Base-by-base conservation (phyloP, 2,888 invertebrate genomes). In the Synanthedon tipuliformis region DNA sequence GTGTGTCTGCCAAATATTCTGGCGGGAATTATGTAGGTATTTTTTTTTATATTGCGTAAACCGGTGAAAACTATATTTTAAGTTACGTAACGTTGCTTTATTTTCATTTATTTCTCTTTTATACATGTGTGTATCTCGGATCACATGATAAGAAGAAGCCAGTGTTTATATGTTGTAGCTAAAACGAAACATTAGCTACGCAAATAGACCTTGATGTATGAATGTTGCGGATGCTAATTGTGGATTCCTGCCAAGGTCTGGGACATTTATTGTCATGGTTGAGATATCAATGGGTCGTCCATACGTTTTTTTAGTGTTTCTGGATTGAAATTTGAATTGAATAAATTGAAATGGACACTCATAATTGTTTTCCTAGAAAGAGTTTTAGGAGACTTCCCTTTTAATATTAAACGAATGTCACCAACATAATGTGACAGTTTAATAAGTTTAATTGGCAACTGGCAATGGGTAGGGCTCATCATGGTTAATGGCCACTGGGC, bases 241-340 rank as follows among this genome's bases (percentile, higher is more conserved):
- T 84, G 82, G 83, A 81, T 76, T 74, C 69, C 73, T 88, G 84
- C 84, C 84, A 85, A 86, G 81, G 84, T 83, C 81, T 79, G 71
- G 77, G 78, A 54, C 72, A 63, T 52, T 52, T 73, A 73, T 73
- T 81, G 75, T 77, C 72, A 74, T 52, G 63, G 73, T 65, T 65
- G 62, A 59, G 60, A 55, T 65, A 59, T 61, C 63, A 55, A 62
- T 61, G 45, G 45, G 15, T 15, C 13, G 4, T 15, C 45, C 10
- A 34, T 34, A 34, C 5, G 34, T 5, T 34, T 34, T 34, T 34
- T 34, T 34, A 34, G 5, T 56, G 12, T 15, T 49, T 55, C 45
- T 54, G 52, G 55, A n/a, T n/a, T n/a, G n/a, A n/a, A n/a, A n/a
- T n/a, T n/a, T n/a, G n/a, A n/a, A n/a, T n/a, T n/a, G n/a, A n/a